Evolutionary conservation across 1,140 invertebrate genomes (phyloP).

Genomic region (Diprion similis): DNA sequence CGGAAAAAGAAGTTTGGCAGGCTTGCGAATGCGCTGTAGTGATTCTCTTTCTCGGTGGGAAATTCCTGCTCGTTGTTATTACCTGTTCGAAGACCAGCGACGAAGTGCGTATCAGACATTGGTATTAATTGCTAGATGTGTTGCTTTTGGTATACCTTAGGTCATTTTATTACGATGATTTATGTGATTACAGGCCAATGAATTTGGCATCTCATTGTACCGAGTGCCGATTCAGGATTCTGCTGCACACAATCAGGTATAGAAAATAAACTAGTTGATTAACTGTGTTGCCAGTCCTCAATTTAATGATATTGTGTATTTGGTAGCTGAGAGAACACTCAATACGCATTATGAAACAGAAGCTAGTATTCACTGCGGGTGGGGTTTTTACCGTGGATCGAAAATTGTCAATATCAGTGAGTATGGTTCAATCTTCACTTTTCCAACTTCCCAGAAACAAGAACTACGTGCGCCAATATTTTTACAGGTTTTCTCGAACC

Average conservation of each 20-base stretch:
- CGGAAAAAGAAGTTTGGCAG: no score
- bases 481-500: no score
- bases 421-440: not conserved
- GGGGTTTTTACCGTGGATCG: not conserved
- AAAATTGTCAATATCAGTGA: not conserved
- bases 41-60: not conserved
- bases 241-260: not conserved
- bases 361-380: slow-evolving; percentile 1
- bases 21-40: not conserved
- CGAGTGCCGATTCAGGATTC: not conserved
- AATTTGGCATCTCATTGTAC: not conserved
- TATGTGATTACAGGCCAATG: not conserved
- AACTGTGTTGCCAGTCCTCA: not conserved
- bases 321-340: not conserved
- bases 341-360: not conserved
- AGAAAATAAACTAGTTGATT: not conserved
- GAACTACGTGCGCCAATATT: no score
- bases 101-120: not conserved
- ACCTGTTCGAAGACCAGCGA: not conserved
- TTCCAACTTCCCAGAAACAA: no score
- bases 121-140: no score
- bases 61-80: not conserved
- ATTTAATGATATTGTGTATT: not conserved
- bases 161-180: not conserved
- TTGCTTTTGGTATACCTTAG: no score